Conservation (phyloP, 2,888 invertebrate genomes). For the Tetragonula carbonaria region DNA sequence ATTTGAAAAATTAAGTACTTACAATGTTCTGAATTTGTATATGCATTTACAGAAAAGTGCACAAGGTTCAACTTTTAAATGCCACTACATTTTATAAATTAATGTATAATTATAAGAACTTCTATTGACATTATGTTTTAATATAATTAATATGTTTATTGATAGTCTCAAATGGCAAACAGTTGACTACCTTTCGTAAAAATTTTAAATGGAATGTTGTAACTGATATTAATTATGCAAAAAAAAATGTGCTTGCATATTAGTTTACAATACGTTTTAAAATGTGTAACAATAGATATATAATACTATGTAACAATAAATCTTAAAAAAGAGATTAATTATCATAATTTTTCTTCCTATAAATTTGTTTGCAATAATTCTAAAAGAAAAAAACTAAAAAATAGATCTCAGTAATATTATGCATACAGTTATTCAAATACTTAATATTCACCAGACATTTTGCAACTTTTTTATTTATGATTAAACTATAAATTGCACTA, state of each 20-base stretch:
- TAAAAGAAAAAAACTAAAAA: background rate
- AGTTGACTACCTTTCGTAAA: background rate
- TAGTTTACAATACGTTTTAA: constrained; percentile 2
- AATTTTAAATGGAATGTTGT: constrained; percentile 34
- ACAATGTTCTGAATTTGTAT: constrained; percentile 6
- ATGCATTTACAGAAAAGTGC: constrained; percentile 25
- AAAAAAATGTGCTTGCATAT: constrained; percentile 7
- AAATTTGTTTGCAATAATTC: constrained; percentile 13
- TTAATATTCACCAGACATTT: background rate
- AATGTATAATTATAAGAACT: background rate
- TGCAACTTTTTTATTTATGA: background rate
- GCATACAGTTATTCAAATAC: constrained; percentile 8
- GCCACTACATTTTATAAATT: constrained; percentile 2
- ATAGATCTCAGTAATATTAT: constrained; percentile 5
- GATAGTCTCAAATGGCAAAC: constrained; percentile 16
- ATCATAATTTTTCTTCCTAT: background rate
- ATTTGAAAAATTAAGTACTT: constrained; percentile 17
- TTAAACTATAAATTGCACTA: constrained; percentile 19
- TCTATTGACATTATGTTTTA: constrained; percentile 6
- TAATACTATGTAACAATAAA: constrained; percentile 36
- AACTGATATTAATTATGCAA: background rate
- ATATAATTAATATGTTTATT: background rate
- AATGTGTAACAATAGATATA: background rate
- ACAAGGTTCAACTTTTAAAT: constrained; percentile 2
- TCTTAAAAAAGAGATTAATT: constrained; percentile 22